Percentiles rank a stretch among this genome's conserved stretches.
These are phyloP conservation scores for Trilocha varians DNA, from an alignment of 2,888 invertebrate genomes.

Conservation along the genomic window DNA sequence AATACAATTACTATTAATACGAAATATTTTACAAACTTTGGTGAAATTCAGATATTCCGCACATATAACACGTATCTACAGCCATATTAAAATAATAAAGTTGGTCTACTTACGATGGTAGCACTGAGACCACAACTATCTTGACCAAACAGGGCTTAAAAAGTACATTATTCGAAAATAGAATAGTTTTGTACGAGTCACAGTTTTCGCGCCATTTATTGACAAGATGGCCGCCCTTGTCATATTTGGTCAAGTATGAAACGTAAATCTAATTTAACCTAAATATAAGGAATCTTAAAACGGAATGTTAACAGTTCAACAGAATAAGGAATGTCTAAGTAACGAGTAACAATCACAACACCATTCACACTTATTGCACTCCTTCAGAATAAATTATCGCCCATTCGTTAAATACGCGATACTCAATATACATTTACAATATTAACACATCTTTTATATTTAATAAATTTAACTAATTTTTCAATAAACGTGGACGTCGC, in stretches of 20 bases:
- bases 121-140: slow-evolving; percentile 20
- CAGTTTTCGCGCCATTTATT: background rate
- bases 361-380: slow-evolving; percentile 71
- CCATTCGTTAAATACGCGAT: slow-evolving; percentile 56
- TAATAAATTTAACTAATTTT: slow-evolving; percentile 65
- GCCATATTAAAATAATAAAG: slow-evolving; percentile 34
- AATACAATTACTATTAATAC: slow-evolving; percentile 65
- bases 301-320: slow-evolving; percentile 59
- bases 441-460: slow-evolving; percentile 68
- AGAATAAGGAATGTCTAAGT: slow-evolving; percentile 36
- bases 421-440: slow-evolving; percentile 67
- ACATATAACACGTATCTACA: slow-evolving; percentile 58
- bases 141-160: background rate
- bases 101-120: slow-evolving; percentile 14
- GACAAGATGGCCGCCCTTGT: background rate
- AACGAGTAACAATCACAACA: slow-evolving; percentile 66
- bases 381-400: slow-evolving; percentile 67
- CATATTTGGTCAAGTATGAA: slow-evolving; percentile 3
- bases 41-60: slow-evolving; percentile 67
- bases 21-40: slow-evolving; percentile 73
- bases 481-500: slow-evolving; percentile 46
- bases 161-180: background rate
- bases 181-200: slow-evolving; percentile 6
- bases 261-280: background rate
- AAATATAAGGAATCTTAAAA: slow-evolving; percentile 47